Percentiles rank a stretch among this genome's conserved stretches.
Conservation (phyloP, 1,140 invertebrate species). For the Steinernema feltiae region DNA sequence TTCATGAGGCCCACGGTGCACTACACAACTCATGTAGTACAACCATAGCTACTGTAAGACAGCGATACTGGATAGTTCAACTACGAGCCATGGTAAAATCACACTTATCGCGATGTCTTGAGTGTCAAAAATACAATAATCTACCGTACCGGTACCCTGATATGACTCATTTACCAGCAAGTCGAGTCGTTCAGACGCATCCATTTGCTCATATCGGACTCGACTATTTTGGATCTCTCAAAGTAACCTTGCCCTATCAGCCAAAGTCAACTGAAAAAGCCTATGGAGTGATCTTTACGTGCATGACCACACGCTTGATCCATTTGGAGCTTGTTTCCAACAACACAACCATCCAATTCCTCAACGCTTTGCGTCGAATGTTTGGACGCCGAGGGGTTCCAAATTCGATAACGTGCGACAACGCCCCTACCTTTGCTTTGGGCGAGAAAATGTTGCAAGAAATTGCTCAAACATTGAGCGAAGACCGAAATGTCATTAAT, state of each 20-base stretch:
- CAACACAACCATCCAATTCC: not conserved
- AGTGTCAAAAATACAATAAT: conserved; percentile 20
- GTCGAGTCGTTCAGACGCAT: not conserved
- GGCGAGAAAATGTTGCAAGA: not conserved
- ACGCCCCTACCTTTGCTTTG: conserved; percentile 8
- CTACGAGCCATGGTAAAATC: conserved; percentile 7
- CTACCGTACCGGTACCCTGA: conserved; percentile 17
- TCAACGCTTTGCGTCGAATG: conserved; percentile 16
- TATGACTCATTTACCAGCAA: conserved; percentile 11
- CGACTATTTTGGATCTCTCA: conserved; percentile 21
- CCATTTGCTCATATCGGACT: conserved; percentile 17
- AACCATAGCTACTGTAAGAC: not conserved
- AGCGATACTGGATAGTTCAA: conserved; percentile 19
- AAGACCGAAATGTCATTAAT: not conserved
- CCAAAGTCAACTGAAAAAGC: not conserved
- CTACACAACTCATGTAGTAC: not conserved
- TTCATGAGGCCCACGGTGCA: conserved; percentile 8
- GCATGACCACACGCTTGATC: conserved; percentile 3
- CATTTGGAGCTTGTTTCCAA: conserved; percentile 8
- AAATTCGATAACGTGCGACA: not conserved
- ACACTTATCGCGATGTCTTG: not conserved
- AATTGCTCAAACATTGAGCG: not conserved
- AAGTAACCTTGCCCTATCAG: not conserved
- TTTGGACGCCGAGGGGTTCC: not conserved
- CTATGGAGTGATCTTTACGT: conserved; percentile 21